phyloP scores from a whole-genome alignment of 2,113 vertebrate genomes.

The Megaleporinus macrocephalus region DNA sequence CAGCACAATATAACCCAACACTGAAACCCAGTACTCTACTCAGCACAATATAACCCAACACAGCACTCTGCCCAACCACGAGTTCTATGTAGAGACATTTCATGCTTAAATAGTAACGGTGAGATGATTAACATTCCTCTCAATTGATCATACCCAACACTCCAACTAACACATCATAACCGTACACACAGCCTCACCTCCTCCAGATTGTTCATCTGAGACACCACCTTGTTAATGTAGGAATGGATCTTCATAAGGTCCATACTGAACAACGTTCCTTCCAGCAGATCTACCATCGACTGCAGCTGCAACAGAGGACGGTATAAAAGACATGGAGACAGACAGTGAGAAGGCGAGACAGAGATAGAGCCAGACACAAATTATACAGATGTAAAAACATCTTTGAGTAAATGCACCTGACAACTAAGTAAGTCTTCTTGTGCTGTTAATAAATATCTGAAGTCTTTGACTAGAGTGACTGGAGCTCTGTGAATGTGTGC shows the following conservation, averaged over 20 bases:
- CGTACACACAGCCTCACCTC: conserved; percentile 78
- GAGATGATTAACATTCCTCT: too few relatives aligned
- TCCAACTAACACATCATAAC: background rate
- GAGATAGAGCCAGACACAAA: too few relatives aligned
- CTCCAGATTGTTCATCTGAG: conserved; percentile 92
- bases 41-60: background rate
- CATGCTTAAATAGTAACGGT: too few relatives aligned
- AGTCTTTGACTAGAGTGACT: too few relatives aligned
- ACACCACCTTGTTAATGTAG: conserved; percentile 89
- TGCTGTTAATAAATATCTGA: too few relatives aligned
- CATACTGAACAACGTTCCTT: conserved; percentile 93
- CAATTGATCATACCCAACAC: background rate
- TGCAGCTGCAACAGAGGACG: conserved; percentile 81
- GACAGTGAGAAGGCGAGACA: background rate
- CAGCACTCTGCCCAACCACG: too few relatives aligned
- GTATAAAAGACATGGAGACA: background rate
- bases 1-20: too few relatives aligned
- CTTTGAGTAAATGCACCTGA: too few relatives aligned
- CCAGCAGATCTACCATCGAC: conserved; percentile 93
- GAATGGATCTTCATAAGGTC: conserved; percentile 94
- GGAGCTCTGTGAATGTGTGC: background rate
- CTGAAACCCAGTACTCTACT: background rate
- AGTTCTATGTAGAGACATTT: too few relatives aligned
- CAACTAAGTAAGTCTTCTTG: too few relatives aligned
- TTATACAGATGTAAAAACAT: too few relatives aligned